Base-by-base conservation (phyloP, 2,113 vertebrate species). In the Aptenodytes forsteri region DNA sequence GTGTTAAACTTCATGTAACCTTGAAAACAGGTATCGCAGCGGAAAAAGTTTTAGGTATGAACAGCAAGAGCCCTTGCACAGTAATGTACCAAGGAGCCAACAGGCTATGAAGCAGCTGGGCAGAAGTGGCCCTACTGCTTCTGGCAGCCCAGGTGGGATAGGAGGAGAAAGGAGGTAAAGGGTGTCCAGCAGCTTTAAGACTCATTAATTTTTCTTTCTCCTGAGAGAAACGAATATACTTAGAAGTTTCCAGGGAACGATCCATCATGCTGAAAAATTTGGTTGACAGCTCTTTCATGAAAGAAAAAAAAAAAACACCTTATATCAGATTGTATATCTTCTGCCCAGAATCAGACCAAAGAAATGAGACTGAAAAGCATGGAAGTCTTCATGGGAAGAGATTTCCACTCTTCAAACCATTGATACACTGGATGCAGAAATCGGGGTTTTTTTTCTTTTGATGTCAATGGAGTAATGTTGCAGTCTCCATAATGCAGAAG, bases 21-120 rank as follows among this genome's bases (percentile, higher is more conserved):
- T 54, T 54, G 23, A 80, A 87, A 89, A 62, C 6, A 52, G 15
- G 5, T 36, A 42, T 58, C 30, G 38, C 7, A 80, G 32, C 40
- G 3, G 16, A 49, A 65, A 58, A 56, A 58, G 47, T 12, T 83
- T 56, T 29, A 49, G 27, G 9, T 29, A 17, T 22, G 26, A 89
- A 19, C 22, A 93, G 50, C 29, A 44, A 71, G 10, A 71, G 27
- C 11, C 32, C 38, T 90, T 69, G 44, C 59, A 46, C 55, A 55
- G n/a, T 4, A 34, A 32, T 0, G 0, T 9, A 1, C 19, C 11
- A 13, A 64, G 52, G 22, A 70, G 25, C n/a, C 3, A 2, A 46
- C 7, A 55, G 40, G 9, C 9, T 42, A 21, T 13, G n/a, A 79
- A 56, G 76, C 16, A 61, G 11, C 6, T 20, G n/a, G 18, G 38